Evolutionary conservation across 2,797 vertebrate species (phyloP), one percentile per base, ranked within the genome.

Genomic region (Odontamblyopus lacepedii): DNA sequence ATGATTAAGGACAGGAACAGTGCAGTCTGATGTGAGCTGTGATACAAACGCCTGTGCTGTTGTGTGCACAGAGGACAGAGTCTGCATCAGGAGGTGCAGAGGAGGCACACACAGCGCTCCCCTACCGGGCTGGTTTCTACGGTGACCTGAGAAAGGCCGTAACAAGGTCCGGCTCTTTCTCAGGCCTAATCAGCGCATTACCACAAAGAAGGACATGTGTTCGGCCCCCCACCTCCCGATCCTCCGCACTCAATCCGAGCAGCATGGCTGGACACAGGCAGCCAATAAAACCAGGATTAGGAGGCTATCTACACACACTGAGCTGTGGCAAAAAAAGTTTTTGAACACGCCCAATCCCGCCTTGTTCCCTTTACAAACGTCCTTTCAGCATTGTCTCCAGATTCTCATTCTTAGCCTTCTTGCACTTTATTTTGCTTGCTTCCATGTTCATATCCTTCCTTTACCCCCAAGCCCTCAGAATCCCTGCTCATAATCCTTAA

Each of bases 91-190:
- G 79, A 85, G 88, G 83, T 81, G 77, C 71, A 63, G 67, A 61
- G 75, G 71, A 57, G 80, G 71, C 76, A 35, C 79, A 87, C 93
- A 96, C 94, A 93, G 94, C 93, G 95, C 93, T 94, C 94, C 95
- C 97, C 97, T 94, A 95, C 94, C 78, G 94, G 93, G 96, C 88
- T 75, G 89, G 97, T 98, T 97, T 96, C 96, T 97, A 97, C 93
- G 96, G 96, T 95, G 95, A 98, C 95, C 92, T 93, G 88, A 94
- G 93, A 94, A 95, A 89, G 93, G 93, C 95, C 88, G 93, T 96
- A 97, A 96, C 95, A 95, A 97, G 97, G 93, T 95, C 94, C 95
- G 95, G 92, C 95, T 91, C 87, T 92, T 97, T 97, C 96, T 97
- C 95, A 95, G 95, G 94, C 91, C 92, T 95, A 95, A 96, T 96